Base-by-base conservation (phyloP, 2,113 vertebrate species). In the Strix uralensis region DNA sequence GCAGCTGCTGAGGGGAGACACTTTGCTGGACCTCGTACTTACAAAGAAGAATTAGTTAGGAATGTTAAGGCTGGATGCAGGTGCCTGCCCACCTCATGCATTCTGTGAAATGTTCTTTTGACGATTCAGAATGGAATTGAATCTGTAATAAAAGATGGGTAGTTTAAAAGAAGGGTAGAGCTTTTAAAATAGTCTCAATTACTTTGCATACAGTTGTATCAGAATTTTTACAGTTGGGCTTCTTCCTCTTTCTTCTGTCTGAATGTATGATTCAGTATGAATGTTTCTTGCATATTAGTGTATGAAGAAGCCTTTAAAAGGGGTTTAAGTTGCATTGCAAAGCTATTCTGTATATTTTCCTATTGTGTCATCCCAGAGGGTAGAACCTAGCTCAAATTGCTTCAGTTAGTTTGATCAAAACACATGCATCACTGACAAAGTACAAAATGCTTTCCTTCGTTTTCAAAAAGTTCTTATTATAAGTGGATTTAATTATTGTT, bases 151-250 rank as follows among this genome's bases (percentile, higher is more conserved):
- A 74, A 81, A 72, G 20, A 13, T 29, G 17, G 8, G 8, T 57
- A 11, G 30, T 67, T 67, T 54, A n/a, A 67, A 88, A 52, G n/a
- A 47, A 75, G n/a, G 21, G 44, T 13, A 59, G 55, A 61, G 3
- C 0, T 23, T 58, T 23, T 57, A 54, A 66, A 92, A 70, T 8
- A 57, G 22, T 46, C 40, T 84, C 0, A 0, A 42, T 13, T 78
- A 55, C 46, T 70, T 87, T 73, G 23, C 51, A 21, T 13, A 12
- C 4, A n/a, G 40, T 40, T 81, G 9, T 46, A 36, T 27, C 1
- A 3, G 46, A 70, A 20, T 44, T 20, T 36, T 95, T 59, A 29
- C 21, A 5, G 79, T 85, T 72, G 42, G 42, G 15, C 13, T 79
- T 66, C 46, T 92, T 40, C 57, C 16, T 63, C 36, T 61, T 88